Base-by-base conservation (phyloP, 2,888 invertebrate species). In the Lasiommata megera region DNA sequence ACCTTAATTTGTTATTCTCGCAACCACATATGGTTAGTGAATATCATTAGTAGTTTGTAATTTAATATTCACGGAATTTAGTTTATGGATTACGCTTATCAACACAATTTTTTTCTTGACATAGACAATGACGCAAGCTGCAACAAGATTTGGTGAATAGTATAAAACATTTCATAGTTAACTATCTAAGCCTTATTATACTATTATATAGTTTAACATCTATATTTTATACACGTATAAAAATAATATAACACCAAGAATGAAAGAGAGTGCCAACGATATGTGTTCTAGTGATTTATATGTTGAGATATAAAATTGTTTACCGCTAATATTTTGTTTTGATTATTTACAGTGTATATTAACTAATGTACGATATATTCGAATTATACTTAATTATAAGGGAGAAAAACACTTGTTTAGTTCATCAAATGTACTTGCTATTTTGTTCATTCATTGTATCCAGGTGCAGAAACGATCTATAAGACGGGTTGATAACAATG, bases 261-360 rank as follows among this genome's bases (percentile, higher is more conserved):
- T 86, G 82, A 85, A 78, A 84, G 77, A 79, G 76, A 78, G 89
- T 89, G 88, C 88, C 62, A 75, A 85, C 88, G 89, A 90, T 90
- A 90, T 90, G 88, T 87, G 79, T 82, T 82, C 85, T 84, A 84
- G 84, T 86, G 85, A 83, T 73, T 60, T 62, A 29, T 71, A 65
- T 67, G 69, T 72, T 68, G 70, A 82, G 73, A 82, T 87, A 86
- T 80, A 84, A 86, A 85, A 85, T 62, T 62, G 57, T 55, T 62
- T 54, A 62, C 54, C 52, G 60, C 60, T 60, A 48, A 47, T 34
- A 34, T 34, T 34, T 34, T 34, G 34, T 46, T 54, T 54, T 61
- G 55, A 58, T 54, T 52, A 62, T 62, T 59, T 62, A 62, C 62
- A 62, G 36, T 23, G 31, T 51, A 29, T 11, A 54, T 31, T 18